Base-by-base conservation (phyloP, 1,140 invertebrate species). In the Drosophila insularis region DNA sequence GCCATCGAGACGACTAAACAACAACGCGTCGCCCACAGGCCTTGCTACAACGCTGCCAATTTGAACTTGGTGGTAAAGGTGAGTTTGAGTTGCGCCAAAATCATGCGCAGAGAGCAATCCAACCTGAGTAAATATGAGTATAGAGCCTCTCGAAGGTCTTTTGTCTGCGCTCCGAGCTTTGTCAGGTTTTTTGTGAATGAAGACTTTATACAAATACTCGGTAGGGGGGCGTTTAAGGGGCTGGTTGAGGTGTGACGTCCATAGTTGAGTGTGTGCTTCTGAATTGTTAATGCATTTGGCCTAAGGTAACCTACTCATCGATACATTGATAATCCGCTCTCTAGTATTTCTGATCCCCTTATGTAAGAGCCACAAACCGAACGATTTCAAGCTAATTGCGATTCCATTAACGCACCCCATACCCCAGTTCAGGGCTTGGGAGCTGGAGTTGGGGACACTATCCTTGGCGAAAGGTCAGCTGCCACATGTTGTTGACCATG, bases 61-160 rank as follows among this genome's bases (percentile, higher is more conserved):
- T 79, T 85, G 80, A 81, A 89, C 81, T 85, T 89, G 86, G 73
- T 76, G 68, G 61, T 55, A 67, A 84, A 89, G 85, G 80, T 89
- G 77, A 89, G 80, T 90, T 37, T 55, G 54, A 63, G 71, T 74
- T 70, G 68, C 80, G 59, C 23, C 58, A 68, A 71, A 68, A 74
- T 27, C 80, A 89, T 89, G 85, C 84, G 84, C 84, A 85, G 40
- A 72, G 23, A 21, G 17, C 56, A 43, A 27, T 27, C 27, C 27
- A 37, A 37, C 35, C 35, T 37, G 11, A 13, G 11, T 37, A 37
- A 4, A 37, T 13, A 63, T 63, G 62, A 43, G 32, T 37, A 61
- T 13, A 11, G 53, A 53, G 54, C 39, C 71, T 21, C 43, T 50
- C 43, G 43, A 50, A 21, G 43, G 43, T n/a, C 55, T 37, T 27